Evolutionary conservation across 2,888 invertebrate species (phyloP).

Genomic region (Lepetodrilus schrolli): DNA sequence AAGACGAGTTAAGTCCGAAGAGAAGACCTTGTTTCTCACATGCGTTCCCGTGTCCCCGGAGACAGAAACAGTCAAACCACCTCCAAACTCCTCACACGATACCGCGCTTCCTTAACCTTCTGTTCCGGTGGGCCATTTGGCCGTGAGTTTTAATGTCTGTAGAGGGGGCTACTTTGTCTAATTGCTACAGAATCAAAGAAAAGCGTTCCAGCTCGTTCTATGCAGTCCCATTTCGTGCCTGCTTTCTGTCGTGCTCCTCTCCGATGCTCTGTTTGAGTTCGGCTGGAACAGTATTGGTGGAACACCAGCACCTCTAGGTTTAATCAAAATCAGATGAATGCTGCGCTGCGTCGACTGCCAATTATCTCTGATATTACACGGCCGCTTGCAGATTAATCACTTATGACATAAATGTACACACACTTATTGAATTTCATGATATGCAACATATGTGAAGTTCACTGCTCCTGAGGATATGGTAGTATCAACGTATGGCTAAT

Average conservation of each 20-base stretch:
- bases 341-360: conserved; percentile 3
- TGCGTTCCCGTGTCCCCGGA: neutral
- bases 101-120: conserved; percentile 4
- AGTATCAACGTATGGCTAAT: neutral
- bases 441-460: neutral
- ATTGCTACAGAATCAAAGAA: conserved; percentile 10
- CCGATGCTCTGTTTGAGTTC: too few relatives aligned
- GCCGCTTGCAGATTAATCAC: conserved; percentile 10
- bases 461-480: neutral
- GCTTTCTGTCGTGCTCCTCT: too few relatives aligned
- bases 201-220: neutral
- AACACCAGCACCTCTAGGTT: too few relatives aligned
- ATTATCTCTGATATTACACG: conserved; percentile 27
- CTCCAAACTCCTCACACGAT: conserved; percentile 8
- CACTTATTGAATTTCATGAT: conserved; percentile 12
- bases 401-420: conserved; percentile 26
- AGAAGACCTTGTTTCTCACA: neutral
- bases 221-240: too few relatives aligned
- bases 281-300: too few relatives aligned
- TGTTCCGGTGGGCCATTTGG: conserved; percentile 1
- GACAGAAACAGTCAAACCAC: neutral
- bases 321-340: conserved; percentile 16
- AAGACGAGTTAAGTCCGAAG: neutral
- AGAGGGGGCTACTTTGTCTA: conserved; percentile 22
- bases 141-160: neutral